Percentiles rank a stretch among this genome's conserved stretches.
Evolutionary conservation across 2,797 vertebrate genomes (phyloP).

Genomic region (Notamacropus eugenii): DNA sequence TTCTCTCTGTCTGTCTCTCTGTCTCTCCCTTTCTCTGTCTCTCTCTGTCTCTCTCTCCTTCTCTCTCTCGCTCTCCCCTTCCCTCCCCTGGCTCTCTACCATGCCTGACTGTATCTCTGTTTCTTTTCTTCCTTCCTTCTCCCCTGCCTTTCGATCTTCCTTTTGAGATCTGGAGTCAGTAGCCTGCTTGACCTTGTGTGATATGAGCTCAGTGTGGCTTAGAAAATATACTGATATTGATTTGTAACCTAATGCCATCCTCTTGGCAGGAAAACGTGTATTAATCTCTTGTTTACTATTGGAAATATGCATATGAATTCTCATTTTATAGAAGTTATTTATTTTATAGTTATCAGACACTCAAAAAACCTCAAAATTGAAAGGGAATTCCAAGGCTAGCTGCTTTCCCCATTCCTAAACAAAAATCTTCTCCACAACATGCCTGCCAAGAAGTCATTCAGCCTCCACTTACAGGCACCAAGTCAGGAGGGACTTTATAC

Average conservation of each 20-base stretch:
- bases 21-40: no score
- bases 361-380: neutral
- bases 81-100: no score
- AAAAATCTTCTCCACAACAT: neutral
- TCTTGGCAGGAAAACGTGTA: neutral
- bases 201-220: neutral
- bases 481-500: neutral
- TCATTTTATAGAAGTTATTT: neutral
- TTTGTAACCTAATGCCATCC: neutral
- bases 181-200: neutral
- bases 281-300: neutral
- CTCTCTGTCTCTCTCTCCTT: no score
- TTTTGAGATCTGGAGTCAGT: neutral
- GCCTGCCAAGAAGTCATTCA: neutral
- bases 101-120: neutral
- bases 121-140: neutral
- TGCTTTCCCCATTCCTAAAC: neutral
- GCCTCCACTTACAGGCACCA: neutral
- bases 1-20: no score
- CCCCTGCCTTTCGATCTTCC: neutral
- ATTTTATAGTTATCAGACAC: neutral
- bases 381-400: neutral
- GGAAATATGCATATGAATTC: neutral
- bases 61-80: no score
- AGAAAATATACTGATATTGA: neutral